phyloP scores from a whole-genome alignment of 2,797 vertebrate species.

The Otus scops region DNA sequence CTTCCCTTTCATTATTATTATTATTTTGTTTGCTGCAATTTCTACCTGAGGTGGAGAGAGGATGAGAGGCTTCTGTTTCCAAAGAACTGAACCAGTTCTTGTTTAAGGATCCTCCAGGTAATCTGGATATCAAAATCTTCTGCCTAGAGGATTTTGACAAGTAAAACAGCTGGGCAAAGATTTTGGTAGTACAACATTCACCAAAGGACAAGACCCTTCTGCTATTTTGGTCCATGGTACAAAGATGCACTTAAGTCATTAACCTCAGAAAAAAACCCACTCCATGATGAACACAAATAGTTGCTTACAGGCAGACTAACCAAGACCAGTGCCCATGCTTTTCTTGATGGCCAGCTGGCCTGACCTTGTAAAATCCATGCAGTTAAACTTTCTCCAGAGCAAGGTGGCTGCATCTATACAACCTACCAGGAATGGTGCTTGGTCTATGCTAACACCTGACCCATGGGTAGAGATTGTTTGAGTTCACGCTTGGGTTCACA shows the following conservation, averaged over 20 bases:
- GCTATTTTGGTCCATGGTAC: background rate
- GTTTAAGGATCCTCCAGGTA: background rate
- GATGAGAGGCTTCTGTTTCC: background rate
- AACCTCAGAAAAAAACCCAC: background rate
- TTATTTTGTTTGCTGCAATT: background rate
- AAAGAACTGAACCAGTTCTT: background rate
- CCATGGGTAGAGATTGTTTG: rapidly evolving
- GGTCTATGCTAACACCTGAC: background rate
- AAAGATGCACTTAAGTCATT: background rate
- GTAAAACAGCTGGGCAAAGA: background rate
- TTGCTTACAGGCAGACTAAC: background rate
- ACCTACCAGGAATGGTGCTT: background rate
- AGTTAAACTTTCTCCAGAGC: background rate
- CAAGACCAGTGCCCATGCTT: background rate
- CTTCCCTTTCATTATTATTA: background rate
- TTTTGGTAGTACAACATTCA: background rate
- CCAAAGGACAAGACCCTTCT: background rate
- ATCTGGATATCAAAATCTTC: background rate
- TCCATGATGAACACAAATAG: background rate
- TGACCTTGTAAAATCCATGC: background rate
- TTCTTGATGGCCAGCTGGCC: background rate
- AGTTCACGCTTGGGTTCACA: background rate
- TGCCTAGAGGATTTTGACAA: background rate
- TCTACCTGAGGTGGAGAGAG: background rate
- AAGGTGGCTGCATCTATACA: background rate